Evolutionary conservation across 2,888 invertebrate genomes (phyloP).

Genomic region (Drymonia ruficornis): DNA sequence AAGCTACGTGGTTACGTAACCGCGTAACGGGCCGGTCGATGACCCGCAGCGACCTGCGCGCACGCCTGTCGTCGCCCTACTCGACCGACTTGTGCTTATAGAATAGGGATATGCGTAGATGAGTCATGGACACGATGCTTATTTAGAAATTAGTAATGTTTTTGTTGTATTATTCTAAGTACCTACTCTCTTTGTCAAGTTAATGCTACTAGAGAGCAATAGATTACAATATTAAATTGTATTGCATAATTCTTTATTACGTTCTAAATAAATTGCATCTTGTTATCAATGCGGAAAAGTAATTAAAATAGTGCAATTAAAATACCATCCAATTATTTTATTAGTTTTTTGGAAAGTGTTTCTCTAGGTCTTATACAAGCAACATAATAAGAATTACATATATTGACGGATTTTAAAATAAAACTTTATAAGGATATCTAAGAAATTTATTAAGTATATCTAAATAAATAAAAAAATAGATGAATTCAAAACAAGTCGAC

Average conservation of each 20-base stretch:
- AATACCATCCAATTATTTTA: neutral
- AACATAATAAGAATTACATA: neutral
- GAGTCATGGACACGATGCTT: conserved; percentile 4
- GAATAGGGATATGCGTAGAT: conserved; percentile 35
- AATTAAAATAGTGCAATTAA: neutral
- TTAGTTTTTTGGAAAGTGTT: neutral
- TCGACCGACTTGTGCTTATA: conserved; percentile 46
- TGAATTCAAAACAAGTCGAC: too few relatives aligned
- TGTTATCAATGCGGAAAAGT: neutral
- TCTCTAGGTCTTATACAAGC: neutral
- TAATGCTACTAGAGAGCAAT: too few relatives aligned
- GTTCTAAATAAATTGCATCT: neutral
- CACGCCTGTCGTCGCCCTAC: conserved; percentile 72
- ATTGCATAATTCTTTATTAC: neutral
- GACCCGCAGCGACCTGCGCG: conserved; percentile 75
- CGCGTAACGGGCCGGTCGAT: conserved; percentile 79
- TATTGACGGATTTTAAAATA: too few relatives aligned
- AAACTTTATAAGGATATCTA: too few relatives aligned
- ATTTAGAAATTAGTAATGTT: neutral
- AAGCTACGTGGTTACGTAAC: conserved; percentile 82
- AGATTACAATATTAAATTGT: neutral
- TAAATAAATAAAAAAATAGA: too few relatives aligned
- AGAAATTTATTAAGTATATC: too few relatives aligned
- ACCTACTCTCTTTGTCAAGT: too few relatives aligned
- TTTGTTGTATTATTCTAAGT: too few relatives aligned